Evolutionary conservation across 35 echinoderm and acorn worm genomes (phyloP).

Genomic region (Amphiura filiformis): DNA sequence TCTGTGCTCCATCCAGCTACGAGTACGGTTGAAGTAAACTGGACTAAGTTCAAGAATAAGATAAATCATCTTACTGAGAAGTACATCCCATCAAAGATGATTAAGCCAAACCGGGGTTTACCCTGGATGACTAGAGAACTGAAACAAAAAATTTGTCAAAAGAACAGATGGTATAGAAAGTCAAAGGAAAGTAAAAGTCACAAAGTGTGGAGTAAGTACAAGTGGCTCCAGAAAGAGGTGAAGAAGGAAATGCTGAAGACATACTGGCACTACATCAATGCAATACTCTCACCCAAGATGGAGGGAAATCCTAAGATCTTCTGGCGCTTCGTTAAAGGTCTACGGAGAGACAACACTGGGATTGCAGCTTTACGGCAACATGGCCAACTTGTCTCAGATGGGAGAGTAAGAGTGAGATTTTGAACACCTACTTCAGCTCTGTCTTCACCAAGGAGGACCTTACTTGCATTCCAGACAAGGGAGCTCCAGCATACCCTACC

Average conservation of each 20-base stretch:
- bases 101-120: constrained; percentile 11
- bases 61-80: constrained; percentile 19
- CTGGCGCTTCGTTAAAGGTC: not conserved
- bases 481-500: not conserved
- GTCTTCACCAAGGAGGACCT: constrained; percentile 27
- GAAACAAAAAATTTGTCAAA: constrained; percentile 23
- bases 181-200: not conserved
- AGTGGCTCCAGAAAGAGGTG: constrained; percentile 7
- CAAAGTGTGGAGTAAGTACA: constrained; percentile 36
- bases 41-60: constrained; percentile 13
- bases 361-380: not conserved
- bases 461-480: not conserved
- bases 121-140: constrained; percentile 43
- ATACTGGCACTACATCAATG: constrained; percentile 30
- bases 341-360: not conserved
- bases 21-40: constrained; percentile 24
- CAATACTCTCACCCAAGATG: constrained; percentile 5
- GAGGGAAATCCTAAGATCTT: constrained; percentile 17
- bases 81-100: constrained; percentile 22
- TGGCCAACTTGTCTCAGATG: constrained; percentile 22
- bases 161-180: constrained; percentile 36
- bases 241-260: constrained; percentile 19
- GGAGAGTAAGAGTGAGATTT: constrained; percentile 8
- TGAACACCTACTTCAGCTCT: constrained; percentile 27
- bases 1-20: not conserved